Evolutionary conservation across 1,140 invertebrate species (phyloP), one percentile per base, ranked within the genome.

Genomic region (Cyclina sinensis): DNA sequence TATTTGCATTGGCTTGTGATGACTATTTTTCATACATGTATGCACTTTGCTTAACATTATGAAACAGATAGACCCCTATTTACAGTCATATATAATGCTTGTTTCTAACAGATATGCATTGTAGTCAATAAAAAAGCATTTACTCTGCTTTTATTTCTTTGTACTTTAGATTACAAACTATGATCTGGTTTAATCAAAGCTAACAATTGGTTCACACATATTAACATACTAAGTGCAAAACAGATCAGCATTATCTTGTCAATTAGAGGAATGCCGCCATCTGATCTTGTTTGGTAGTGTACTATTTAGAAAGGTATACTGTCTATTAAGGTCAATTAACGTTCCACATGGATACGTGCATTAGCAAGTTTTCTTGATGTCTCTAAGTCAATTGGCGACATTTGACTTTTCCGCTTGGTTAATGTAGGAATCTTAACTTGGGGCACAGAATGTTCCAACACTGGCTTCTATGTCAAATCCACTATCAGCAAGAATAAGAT

Each of bases 291-390:
- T 82, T 21, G 86, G 88, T 24, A 91, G 27, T 27, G 54, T 57
- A 48, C 86, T 79, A 62, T 88, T 65, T 51, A 88, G 43, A 39
- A 91, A 84, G 11, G 27, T 84, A 59, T 88, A 90, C 32, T 91
- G 78, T 37, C 88, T n/a, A 12, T 90, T 80, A 81, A 21, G 24
- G 16, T 91, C 93, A 87, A 94, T 93, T 11, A 92, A 68, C 92
- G 78, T 90, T 94, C 93, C 0, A 95, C 93, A 91, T 94, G 92
- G 32, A 94, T 94, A 62, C 94, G 54, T 9, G 91, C 82, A 51
- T 90, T 35, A 43, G 92, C 92, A 27, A 94, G 91, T 90, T 91
- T 87, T 79, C 92, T 74, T 30, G 93, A 92, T 62, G 86, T 57
- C 86, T 91, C 91, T 5, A 93, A 32, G 30, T 94, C 91, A 0